These are phyloP conservation scores for Cladopsammia gracilis DNA, from an alignment of 64 coral and sea anemone genomes.

Conservation along the genomic window DNA sequence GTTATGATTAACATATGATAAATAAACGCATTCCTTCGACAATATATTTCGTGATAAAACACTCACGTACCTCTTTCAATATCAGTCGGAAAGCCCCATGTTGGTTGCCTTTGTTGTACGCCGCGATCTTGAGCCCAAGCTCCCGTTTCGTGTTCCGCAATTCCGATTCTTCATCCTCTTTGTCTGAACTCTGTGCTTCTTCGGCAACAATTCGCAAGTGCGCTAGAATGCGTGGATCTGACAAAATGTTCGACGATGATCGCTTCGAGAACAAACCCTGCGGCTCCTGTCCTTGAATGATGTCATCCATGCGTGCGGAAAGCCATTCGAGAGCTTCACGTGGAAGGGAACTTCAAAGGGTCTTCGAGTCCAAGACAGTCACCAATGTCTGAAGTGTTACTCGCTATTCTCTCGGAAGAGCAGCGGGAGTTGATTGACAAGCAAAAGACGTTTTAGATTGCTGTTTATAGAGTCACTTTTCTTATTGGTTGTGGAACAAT, in stretches of 20 bases:
- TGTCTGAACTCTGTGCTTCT: constrained; percentile 92
- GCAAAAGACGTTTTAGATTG: constrained; percentile 41
- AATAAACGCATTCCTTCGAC: constrained; percentile 24
- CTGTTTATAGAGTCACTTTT: constrained; percentile 8
- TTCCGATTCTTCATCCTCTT: constrained; percentile 86
- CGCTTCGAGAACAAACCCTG: constrained; percentile 92
- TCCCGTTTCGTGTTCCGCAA: constrained; percentile 88
- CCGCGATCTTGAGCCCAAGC: constrained; percentile 88
- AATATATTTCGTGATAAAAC: constrained; percentile 28
- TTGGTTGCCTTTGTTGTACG: constrained; percentile 97
- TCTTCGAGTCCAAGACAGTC: neutral
- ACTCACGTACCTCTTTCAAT: constrained; percentile 85
- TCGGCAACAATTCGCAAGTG: constrained; percentile 96
- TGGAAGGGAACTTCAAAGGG: neutral
- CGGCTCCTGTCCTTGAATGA: constrained; percentile 58
- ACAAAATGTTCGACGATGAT: constrained; percentile 92
- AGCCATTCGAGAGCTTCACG: neutral
- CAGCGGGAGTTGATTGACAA: constrained; percentile 39
- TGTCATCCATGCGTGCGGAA: constrained; percentile 72
- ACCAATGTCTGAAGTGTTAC: neutral
- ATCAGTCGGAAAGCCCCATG: constrained; percentile 91
- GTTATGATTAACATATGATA: constrained; percentile 30
- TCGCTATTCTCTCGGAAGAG: constrained; percentile 7
- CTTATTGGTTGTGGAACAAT: constrained; percentile 43
- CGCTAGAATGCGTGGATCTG: constrained; percentile 94